Conservation (phyloP, 2,113 vertebrate genomes). For the Sinosuthora webbiana region DNA sequence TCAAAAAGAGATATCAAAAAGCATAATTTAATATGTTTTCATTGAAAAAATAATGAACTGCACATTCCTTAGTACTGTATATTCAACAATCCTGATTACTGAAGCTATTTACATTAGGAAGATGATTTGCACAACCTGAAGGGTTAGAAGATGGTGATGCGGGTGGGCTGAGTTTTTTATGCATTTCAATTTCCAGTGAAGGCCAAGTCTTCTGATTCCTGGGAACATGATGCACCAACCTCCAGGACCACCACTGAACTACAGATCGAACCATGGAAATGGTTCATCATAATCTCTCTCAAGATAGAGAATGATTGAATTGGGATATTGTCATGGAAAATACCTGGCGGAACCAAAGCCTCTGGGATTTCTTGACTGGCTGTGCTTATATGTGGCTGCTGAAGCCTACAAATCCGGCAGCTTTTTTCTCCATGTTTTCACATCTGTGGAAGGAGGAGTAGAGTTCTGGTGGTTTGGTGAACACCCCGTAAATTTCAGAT, state of each 20-base stretch:
- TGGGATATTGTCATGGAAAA: neutral
- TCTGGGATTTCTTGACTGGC: neutral
- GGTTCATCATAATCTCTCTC: neutral
- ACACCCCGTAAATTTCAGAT: neutral
- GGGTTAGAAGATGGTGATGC: neutral
- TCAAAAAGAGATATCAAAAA: slow-evolving; percentile 60
- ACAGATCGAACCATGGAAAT: neutral
- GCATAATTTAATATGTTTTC: slow-evolving; percentile 66
- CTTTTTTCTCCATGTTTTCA: neutral
- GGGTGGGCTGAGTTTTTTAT: neutral
- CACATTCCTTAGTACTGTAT: neutral
- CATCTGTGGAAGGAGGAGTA: neutral
- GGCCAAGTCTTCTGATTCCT: neutral
- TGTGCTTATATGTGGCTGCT: neutral
- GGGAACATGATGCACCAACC: neutral
- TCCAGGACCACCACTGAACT: neutral
- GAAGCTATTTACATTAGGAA: slow-evolving; percentile 37
- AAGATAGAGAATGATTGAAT: neutral
- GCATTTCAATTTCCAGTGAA: neutral
- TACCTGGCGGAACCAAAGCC: neutral
- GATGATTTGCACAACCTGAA: neutral
- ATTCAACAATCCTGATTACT: slow-evolving; percentile 53
- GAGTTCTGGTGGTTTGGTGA: neutral
- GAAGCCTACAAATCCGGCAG: neutral
- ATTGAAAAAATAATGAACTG: slow-evolving; percentile 57